These are phyloP conservation scores for Grantiella picta DNA, from an alignment of 2,113 vertebrate species.

Conservation along the genomic window DNA sequence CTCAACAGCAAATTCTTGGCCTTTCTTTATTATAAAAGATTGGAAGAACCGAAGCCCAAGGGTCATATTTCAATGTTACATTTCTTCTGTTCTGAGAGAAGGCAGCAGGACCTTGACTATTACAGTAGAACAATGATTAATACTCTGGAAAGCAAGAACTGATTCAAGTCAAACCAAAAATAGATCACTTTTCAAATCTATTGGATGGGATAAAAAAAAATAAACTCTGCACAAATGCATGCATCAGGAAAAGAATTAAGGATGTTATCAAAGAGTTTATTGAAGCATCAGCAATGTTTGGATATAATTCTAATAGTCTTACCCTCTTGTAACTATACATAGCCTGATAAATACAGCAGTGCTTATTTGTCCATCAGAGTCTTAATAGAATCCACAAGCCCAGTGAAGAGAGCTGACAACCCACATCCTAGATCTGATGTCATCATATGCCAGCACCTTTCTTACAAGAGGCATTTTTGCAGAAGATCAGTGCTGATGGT, in stretches of 20 bases:
- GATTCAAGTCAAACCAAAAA: constrained; percentile 50
- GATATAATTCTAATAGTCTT: not conserved
- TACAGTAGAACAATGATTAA: constrained; percentile 61
- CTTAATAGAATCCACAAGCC: not conserved
- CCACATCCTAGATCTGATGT: not conserved
- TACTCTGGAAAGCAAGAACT: constrained; percentile 57
- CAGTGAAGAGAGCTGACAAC: not conserved
- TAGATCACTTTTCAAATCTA: constrained; percentile 33
- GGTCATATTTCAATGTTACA: constrained; percentile 68
- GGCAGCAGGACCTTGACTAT: constrained; percentile 67
- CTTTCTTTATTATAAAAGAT: constrained; percentile 61
- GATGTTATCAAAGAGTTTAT: not conserved
- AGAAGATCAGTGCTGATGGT: not conserved
- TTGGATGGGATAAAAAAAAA: not conserved
- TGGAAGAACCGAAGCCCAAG: constrained; percentile 48
- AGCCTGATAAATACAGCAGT: not conserved
- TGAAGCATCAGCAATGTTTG: not conserved
- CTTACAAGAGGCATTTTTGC: not conserved
- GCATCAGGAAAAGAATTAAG: not conserved
- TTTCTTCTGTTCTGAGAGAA: constrained; percentile 56
- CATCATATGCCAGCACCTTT: not conserved
- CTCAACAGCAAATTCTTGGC: constrained; percentile 63
- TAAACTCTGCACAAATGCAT: not conserved
- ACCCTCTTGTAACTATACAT: not conserved
- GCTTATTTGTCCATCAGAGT: not conserved